These are phyloP conservation scores for Dendropsophus ebraccatus DNA, from an alignment of 2,113 vertebrate species.

Conservation along the genomic window DNA sequence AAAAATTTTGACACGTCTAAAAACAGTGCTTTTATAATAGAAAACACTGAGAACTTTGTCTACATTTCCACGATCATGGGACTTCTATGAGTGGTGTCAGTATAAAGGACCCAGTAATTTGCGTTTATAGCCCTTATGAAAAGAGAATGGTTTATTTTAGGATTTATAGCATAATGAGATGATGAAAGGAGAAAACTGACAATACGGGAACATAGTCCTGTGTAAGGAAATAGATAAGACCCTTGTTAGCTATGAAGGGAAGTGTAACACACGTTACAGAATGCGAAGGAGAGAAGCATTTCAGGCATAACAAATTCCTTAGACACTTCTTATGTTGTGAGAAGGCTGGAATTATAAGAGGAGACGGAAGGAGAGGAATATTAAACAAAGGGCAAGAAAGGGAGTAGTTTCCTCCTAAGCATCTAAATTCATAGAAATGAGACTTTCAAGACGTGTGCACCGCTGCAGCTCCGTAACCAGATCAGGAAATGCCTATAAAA, in stretches of 20 bases:
- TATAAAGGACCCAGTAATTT: background rate
- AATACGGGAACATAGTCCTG: background rate
- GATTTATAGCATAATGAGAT: background rate
- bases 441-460: background rate
- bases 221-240: background rate
- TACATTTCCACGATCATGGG: background rate
- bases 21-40: background rate
- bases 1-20: too few species aligned
- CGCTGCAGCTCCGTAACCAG: background rate
- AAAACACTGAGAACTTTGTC: background rate
- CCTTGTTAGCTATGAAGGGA: background rate
- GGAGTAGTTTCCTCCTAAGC: background rate
- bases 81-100: background rate
- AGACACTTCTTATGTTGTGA: background rate
- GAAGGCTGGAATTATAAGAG: background rate
- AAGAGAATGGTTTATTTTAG: background rate
- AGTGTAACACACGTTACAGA: background rate
- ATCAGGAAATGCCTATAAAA: background rate
- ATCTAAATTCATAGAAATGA: background rate
- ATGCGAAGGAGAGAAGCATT: background rate
- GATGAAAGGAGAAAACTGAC: background rate
- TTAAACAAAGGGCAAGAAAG: constrained; percentile 1
- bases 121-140: background rate
- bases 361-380: background rate
- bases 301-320: background rate